A percentile compares a stretch with the other conserved stretches of the same genome.
Conservation (phyloP, 2,888 invertebrate genomes). For the Copidosoma aretas region DNA sequence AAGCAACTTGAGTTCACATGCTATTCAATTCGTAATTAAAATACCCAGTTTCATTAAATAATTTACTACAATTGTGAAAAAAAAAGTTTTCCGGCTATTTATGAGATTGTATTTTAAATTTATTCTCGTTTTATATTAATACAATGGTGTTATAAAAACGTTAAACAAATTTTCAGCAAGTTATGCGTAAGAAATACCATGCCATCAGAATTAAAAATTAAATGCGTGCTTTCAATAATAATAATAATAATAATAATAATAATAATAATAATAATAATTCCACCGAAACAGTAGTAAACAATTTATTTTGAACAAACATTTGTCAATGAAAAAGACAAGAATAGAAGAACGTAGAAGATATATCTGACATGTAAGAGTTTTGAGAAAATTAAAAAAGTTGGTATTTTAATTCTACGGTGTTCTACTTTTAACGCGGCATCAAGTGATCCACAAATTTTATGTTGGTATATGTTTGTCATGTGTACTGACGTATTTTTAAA, state of each 20-base stretch:
- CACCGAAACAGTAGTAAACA: conserved; percentile 6
- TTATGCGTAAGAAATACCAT: conserved; percentile 20
- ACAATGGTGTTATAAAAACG: neutral
- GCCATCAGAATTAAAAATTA: conserved; percentile 28
- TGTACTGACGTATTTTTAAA: too few relatives aligned
- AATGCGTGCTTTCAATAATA: conserved; percentile 35
- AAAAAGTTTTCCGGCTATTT: neutral
- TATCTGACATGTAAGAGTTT: conserved; percentile 63
- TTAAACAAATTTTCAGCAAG: neutral
- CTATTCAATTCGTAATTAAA: neutral
- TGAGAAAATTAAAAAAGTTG: conserved; percentile 46
- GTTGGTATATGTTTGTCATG: too few relatives aligned
- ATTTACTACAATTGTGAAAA: neutral
- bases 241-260: conserved; percentile 1
- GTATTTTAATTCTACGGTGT: neutral
- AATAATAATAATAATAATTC: neutral
- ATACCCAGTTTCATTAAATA: neutral
- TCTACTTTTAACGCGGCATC: too few relatives aligned
- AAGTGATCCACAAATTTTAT: neutral
- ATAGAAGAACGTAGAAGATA: conserved; percentile 36
- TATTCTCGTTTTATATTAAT: neutral
- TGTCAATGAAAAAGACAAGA: conserved; percentile 8
- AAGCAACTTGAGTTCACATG: neutral
- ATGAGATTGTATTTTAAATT: neutral
- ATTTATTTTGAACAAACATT: too few relatives aligned